Percentiles rank a stretch among this genome's conserved stretches.
Evolutionary conservation across 2,888 invertebrate genomes (phyloP).

Genomic region (Nephrotoma guestfalica): DNA sequence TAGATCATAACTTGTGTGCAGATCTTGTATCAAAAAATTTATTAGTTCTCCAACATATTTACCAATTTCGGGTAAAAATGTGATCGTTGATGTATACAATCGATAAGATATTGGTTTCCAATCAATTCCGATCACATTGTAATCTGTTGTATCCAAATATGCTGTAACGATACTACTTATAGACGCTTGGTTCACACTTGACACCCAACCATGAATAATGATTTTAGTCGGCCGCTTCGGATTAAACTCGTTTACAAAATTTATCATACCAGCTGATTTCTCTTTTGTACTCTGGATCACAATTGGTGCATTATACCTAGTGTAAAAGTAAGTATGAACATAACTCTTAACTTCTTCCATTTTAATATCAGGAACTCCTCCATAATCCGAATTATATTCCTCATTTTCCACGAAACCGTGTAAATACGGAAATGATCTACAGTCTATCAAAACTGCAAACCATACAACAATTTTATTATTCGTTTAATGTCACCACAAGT

Average conservation of each 20-base stretch:
- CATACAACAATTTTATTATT: not conserved
- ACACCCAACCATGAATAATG: slow-evolving; percentile 27
- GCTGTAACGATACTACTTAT: not conserved
- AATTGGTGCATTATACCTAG: not conserved
- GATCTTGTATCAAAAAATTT: not conserved
- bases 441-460: not conserved
- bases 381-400: not conserved
- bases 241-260: not conserved
- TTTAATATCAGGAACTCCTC: not conserved
- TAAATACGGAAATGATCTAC: not conserved
- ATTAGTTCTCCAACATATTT: not conserved
- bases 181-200: not conserved
- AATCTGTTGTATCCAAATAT: not conserved
- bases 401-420: not conserved
- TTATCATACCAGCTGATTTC: not conserved
- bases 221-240: slow-evolving; percentile 27
- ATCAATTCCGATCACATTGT: not conserved
- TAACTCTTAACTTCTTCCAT: not conserved
- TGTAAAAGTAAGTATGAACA: not conserved
- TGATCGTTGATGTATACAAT: not conserved
- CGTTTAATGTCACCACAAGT: not conserved
- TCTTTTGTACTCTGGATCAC: not conserved
- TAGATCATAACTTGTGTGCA: not conserved
- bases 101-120: not conserved
- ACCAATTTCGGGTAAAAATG: not conserved